Evolutionary conservation across 92 coral and sea anemone species (phyloP), one percentile per base, ranked within the genome.

Genomic region (Nematostella vectensis): DNA sequence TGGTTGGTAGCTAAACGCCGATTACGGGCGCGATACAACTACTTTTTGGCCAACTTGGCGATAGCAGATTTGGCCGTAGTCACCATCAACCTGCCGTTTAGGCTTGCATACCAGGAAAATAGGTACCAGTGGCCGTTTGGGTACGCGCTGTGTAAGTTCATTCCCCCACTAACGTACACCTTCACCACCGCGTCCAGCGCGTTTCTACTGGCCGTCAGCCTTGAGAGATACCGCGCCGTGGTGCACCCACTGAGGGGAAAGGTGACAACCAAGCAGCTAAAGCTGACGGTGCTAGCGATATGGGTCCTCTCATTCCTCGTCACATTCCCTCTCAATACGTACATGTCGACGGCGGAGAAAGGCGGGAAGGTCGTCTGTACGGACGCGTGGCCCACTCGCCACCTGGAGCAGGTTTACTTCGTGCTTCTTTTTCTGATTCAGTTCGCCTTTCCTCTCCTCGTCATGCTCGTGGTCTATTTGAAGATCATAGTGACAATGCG

Each of bases 121-220:
- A 71, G 45, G 21, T 72, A 72, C 20, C 20, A 56, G 8, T 72
- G 79, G 79, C 79, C 79, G 29, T 72, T 72, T 49, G 79, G 79
- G 11, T 63, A 31, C 28, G 65, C 47, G 30, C 30, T 63, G 31
- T 72, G 79, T 43, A 72, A 72, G 37, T 47, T 72, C 1, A 62
- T 72, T 27, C 79, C 79, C 1, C 71, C 72, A 1, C 54, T 72
- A 22, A 72, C 79, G 6, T 72, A 47, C 23, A 58, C 70, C 6
- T 72, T 72, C 31, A 62, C 70, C 0, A 72, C 79, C 8, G 71
- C 79, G 3, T 72, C 79, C 4, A 51, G 70, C 2, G 63, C 71
- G 11, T 63, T 63, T 25, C 59, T 72, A 16, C 37, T 57, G 79
- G 65, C 71, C 3, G 72, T 63, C 0, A 72, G 72, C 33, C 24